Evolutionary conservation across 2,797 vertebrate species (phyloP).

Genomic region (Rhynchonycteris naso): DNA sequence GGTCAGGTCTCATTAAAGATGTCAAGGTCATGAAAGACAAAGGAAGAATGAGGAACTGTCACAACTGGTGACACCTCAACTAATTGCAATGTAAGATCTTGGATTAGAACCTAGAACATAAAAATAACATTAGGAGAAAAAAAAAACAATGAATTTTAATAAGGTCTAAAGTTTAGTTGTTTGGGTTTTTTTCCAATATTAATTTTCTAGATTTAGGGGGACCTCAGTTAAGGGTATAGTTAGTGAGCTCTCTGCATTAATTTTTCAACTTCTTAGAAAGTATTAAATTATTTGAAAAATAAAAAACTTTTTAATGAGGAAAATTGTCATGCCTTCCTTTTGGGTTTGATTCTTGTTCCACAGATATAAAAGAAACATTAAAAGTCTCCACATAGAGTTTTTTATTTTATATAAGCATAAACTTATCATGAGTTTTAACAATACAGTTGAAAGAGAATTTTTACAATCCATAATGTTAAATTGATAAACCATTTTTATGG

Average conservation of each 20-base stretch:
- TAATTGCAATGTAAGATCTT: not conserved
- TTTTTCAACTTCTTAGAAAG: not conserved
- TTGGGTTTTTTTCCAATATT: not conserved
- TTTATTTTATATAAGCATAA: not conserved
- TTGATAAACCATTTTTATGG: not conserved
- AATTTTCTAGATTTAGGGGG: constrained; percentile 24
- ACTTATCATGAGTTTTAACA: not conserved
- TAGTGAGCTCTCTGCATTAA: not conserved
- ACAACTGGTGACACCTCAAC: not conserved
- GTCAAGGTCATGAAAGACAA: constrained; percentile 1
- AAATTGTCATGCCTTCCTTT: constrained; percentile 1
- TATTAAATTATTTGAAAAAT: constrained; percentile 2
- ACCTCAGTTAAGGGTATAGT: not conserved
- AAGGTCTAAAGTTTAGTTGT: not conserved
- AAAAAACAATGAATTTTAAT: not conserved
- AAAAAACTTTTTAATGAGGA: not conserved
- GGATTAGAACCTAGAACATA: not conserved
- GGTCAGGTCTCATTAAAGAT: not conserved
- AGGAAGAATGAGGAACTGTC: not conserved
- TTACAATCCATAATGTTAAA: not conserved
- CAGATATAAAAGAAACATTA: not conserved
- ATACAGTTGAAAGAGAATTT: not conserved
- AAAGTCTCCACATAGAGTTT: not conserved
- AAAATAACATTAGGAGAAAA: not conserved
- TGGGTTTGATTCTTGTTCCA: not conserved